Evolutionary conservation across 2,888 invertebrate species (phyloP).

Genomic region (Netelia inedita): DNA sequence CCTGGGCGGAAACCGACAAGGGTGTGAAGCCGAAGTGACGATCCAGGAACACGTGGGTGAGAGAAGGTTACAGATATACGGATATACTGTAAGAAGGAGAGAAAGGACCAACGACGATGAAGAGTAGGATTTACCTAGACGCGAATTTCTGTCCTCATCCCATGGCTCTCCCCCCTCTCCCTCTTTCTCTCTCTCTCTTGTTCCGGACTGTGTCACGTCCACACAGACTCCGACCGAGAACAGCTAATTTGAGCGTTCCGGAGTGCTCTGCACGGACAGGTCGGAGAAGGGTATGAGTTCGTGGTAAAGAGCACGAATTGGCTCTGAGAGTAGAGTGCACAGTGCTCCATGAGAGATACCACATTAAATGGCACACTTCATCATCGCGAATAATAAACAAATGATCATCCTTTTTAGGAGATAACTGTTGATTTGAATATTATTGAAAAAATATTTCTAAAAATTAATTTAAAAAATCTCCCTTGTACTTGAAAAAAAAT

Average conservation of each 20-base stretch:
- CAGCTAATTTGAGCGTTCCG: conserved; percentile 76
- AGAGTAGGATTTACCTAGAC: conserved; percentile 18
- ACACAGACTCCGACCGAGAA: conserved; percentile 62
- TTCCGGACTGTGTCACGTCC: conserved; percentile 64
- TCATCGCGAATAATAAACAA: too few relatives aligned
- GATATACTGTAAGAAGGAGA: conserved; percentile 13
- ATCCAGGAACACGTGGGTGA: conserved; percentile 28
- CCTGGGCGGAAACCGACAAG: conserved; percentile 1
- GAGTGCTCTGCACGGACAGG: conserved; percentile 17
- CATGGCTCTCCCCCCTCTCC: conserved; percentile 8
- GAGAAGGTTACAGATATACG: conserved; percentile 19
- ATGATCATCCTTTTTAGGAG: too few relatives aligned
- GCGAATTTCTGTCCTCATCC: background rate
- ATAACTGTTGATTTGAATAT: too few relatives aligned
- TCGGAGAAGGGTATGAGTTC: conserved; percentile 41
- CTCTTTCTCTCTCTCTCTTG: conserved; percentile 44
- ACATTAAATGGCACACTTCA: too few relatives aligned
- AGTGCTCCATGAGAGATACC: too few relatives aligned
- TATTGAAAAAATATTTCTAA: too few relatives aligned
- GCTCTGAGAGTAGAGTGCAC: conserved; percentile 37
- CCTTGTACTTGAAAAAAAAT: too few relatives aligned
- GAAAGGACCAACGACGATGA: background rate
- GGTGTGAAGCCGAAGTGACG: conserved; percentile 38
- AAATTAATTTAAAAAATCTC: too few relatives aligned
- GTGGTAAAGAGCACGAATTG: conserved; percentile 27